phyloP scores from a whole-genome alignment of 1,140 invertebrate genomes.

The Meloidogyne hapla region DNA sequence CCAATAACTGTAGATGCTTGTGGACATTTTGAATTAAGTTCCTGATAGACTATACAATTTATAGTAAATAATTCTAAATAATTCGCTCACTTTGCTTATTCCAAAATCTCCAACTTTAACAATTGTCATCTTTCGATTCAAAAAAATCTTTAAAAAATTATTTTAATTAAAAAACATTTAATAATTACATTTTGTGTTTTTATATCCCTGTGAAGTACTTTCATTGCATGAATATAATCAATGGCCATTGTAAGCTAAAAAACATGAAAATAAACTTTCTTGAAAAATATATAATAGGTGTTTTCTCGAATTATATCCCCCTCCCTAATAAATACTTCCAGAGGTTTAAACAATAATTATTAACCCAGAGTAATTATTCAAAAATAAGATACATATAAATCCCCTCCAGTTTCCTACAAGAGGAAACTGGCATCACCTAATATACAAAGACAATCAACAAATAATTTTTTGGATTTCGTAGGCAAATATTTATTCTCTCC shows the following conservation, averaged over 20 bases:
- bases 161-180: neutral
- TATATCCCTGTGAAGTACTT: slow-evolving; percentile 68
- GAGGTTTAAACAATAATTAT: no score
- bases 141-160: slow-evolving; percentile 67
- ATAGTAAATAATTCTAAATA: neutral
- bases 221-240: slow-evolving; percentile 68
- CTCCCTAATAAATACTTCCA: no score
- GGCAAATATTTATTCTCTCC: no score
- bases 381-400: no score
- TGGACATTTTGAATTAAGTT: slow-evolving; percentile 28
- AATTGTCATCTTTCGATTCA: slow-evolving; percentile 68
- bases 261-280: neutral
- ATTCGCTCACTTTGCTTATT: slow-evolving; percentile 36
- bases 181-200: slow-evolving; percentile 67
- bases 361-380: no score
- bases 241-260: slow-evolving; percentile 67
- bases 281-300: no score
- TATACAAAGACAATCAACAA: no score
- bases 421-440: no score
- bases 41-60: slow-evolving; percentile 10
- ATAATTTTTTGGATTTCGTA: no score
- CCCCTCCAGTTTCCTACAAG: no score
- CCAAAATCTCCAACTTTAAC: slow-evolving; percentile 47
- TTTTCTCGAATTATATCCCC: no score
- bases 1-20: slow-evolving; percentile 69